A percentile compares a stretch with the other conserved stretches of the same genome.
Evolutionary conservation across 2,113 vertebrate genomes (phyloP).

Genomic region (Dicaeum eximium): DNA sequence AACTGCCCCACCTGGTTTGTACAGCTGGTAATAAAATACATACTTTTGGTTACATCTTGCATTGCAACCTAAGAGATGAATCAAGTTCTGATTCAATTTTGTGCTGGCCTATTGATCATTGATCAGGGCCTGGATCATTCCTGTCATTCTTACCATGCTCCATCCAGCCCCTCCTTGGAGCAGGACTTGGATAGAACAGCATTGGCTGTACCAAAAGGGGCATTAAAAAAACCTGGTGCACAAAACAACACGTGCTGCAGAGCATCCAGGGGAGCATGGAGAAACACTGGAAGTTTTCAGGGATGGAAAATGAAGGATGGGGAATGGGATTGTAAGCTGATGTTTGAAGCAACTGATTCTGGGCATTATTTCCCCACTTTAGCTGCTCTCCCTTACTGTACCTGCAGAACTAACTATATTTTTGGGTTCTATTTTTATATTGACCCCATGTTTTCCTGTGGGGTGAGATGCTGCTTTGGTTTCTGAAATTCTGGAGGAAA

Average conservation of each 20-base stretch:
- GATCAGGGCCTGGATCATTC: not conserved
- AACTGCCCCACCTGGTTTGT: not conserved
- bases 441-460: not conserved
- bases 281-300: not conserved
- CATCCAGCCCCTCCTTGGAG: not conserved
- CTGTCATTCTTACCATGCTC: not conserved
- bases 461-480: not conserved
- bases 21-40: not conserved
- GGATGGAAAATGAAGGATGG: not conserved
- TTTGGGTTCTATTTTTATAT: not conserved
- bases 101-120: not conserved
- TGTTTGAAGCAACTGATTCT: fast-evolving
- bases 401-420: not conserved
- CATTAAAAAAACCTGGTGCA: too few relatives aligned
- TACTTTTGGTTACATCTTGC: not conserved
- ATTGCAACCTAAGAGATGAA: too few relatives aligned
- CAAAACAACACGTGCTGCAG: fast-evolving
- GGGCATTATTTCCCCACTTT: not conserved
- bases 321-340: not conserved
- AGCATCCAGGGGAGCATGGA: not conserved
- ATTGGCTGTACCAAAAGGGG: not conserved
- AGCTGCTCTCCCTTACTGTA: not conserved
- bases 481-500: not conserved
- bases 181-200: not conserved
- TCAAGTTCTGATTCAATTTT: not conserved